Evolutionary conservation across 2,888 invertebrate species (phyloP).

Genomic region (Calameuta filiformis): DNA sequence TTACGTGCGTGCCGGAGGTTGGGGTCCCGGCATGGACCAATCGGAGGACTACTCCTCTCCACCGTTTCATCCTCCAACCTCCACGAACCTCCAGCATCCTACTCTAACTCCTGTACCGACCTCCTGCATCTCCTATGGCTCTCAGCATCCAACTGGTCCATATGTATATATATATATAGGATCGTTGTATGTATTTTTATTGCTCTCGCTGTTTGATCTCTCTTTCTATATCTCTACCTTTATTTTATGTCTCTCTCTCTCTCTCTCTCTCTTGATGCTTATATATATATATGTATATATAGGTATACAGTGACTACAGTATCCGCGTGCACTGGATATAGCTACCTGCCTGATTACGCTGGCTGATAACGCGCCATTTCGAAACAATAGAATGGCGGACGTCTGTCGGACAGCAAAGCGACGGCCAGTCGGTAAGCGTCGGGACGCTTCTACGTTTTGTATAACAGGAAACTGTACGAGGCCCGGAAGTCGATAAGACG

Average conservation of each 20-base stretch:
- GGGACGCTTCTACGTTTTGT: background rate
- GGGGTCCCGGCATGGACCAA: constrained; percentile 63
- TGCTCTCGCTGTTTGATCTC: background rate
- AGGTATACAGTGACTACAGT: constrained; percentile 11
- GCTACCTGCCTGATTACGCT: constrained; percentile 49
- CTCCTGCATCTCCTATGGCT: constrained; percentile 25
- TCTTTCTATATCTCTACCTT: background rate
- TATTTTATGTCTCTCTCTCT: constrained; percentile 2
- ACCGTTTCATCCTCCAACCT: constrained; percentile 42
- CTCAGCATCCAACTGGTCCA: constrained; percentile 11
- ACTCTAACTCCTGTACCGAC: constrained; percentile 12
- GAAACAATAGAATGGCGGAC: constrained; percentile 43
- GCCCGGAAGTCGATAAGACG: constrained; percentile 28
- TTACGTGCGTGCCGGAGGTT: constrained; percentile 63
- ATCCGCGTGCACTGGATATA: constrained; percentile 16
- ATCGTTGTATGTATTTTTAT: background rate
- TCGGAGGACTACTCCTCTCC: constrained; percentile 60
- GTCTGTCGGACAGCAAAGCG: constrained; percentile 15
- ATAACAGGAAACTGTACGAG: background rate
- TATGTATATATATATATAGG: constrained; percentile 1
- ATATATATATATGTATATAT: background rate
- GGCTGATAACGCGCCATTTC: constrained; percentile 48
- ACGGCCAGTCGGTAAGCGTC: constrained; percentile 14
- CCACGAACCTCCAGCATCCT: constrained; percentile 29
- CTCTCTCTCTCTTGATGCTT: background rate